Base-by-base conservation (phyloP, 2,888 invertebrate species). In the Lobophora halterata region DNA sequence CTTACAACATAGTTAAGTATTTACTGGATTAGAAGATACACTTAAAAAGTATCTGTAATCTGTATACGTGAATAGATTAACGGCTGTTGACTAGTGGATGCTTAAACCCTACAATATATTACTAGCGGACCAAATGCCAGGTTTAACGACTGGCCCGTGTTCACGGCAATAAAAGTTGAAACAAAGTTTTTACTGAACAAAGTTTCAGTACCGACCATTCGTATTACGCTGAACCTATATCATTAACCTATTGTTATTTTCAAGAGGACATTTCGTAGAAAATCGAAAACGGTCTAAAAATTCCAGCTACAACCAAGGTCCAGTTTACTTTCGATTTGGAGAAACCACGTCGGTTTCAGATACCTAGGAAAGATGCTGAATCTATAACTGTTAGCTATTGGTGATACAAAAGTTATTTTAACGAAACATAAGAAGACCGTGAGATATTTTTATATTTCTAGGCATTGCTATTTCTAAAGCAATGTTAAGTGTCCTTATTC, bases 101-200 rank as follows among this genome's bases (percentile, higher is more conserved):
- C 24, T 33, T 43, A 43, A 46, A 48, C 25, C 13, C 35, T 32
- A 35, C 37, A 39, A 52, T 45, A 48, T 44, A 46, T 47, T 45
- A 38, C 46, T 31, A 30, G 20, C 40, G 33, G 42, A 44, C 41
- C 49, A 37, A 51, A 52, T 44, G 46, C 45, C 50, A 28, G 40
- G 41, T 54, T 58, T 59, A 56, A 60, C 53, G 58, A 55, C 52
- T 52, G 45, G n/a, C 43, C 38, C 45, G 44, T 54, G 49, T 53
- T 53, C 46, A 36, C 40, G 42, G 58, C 52, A 55, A 55, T 63
- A 59, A 61, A 64, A 61, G 53, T 52, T 43, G 50, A 51, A 52
- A 52, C 61, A 54, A 61, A 51, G 52, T 56, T 32, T 41, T 49
- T 41, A 49, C 38, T 30, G 46, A 47, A 48, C 36, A 41, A 46